phyloP scores from a whole-genome alignment of 2,888 invertebrate species.

The Eulithis testata region DNA sequence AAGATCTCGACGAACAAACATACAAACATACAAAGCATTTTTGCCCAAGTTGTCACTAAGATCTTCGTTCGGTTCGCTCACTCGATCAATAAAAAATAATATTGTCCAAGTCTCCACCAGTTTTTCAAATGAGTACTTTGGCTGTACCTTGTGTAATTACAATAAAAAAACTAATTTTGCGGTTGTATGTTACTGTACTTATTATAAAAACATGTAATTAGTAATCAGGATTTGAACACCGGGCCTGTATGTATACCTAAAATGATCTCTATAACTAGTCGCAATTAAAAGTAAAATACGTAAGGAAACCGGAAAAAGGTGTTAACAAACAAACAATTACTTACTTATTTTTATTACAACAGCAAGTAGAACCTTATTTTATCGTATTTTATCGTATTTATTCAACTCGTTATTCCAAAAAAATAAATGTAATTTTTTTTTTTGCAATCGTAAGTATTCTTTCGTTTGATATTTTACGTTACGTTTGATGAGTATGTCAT shows the following conservation, averaged over 20 bases:
- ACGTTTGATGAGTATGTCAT: no score
- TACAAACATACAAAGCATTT: no score
- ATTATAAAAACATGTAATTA: constrained; percentile 32
- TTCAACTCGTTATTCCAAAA: no score
- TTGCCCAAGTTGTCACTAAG: no score
- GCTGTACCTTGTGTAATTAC: constrained; percentile 5
- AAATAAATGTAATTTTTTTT: neutral
- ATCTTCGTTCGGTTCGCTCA: no score
- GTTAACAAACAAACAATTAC: neutral
- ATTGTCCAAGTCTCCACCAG: neutral
- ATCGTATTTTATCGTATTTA: no score
- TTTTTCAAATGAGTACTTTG: neutral
- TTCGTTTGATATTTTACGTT: no score
- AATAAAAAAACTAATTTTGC: constrained; percentile 4
- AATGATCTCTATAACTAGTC: constrained; percentile 22
- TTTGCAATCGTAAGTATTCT: neutral
- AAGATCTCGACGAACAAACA: no score
- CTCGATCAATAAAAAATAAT: neutral
- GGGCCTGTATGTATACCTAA: constrained; percentile 27
- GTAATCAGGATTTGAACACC: constrained; percentile 46
- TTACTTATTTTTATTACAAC: neutral
- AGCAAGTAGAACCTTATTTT: no score
- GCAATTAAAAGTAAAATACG: constrained; percentile 13
- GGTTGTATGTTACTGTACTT: constrained; percentile 3
- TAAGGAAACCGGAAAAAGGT: constrained; percentile 9